phyloP scores from a whole-genome alignment of 2,113 vertebrate genomes.

The Asarcornis scutulata region DNA sequence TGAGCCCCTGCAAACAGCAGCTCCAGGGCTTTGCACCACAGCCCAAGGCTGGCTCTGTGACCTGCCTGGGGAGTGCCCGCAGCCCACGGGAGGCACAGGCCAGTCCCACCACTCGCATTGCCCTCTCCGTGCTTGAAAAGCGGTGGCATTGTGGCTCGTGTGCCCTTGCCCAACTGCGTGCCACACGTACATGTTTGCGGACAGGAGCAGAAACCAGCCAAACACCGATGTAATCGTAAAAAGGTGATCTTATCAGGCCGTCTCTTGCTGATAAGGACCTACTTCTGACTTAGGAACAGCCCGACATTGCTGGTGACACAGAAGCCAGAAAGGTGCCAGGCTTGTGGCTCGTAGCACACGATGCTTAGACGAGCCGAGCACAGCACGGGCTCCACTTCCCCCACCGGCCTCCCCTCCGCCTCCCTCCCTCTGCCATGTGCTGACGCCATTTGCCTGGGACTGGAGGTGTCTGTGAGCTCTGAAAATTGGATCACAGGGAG shows the following conservation, averaged over 20 bases:
- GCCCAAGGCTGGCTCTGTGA: neutral
- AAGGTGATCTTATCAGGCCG: neutral
- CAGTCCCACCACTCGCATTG: fast-evolving
- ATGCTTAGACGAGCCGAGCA: slow-evolving; percentile 19
- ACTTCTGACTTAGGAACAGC: slow-evolving; percentile 38
- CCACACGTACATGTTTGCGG: fast-evolving
- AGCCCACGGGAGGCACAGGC: too few species aligned
- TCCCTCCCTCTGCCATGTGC: slow-evolving; percentile 57
- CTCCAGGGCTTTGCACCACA: fast-evolving
- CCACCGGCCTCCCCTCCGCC: neutral
- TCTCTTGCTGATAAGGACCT: slow-evolving; percentile 35
- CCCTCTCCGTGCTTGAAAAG: neutral
- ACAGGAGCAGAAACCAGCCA: neutral
- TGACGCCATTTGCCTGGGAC: slow-evolving; percentile 78
- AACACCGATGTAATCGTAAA: slow-evolving; percentile 1
- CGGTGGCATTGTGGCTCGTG: fast-evolving
- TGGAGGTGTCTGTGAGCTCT: slow-evolving; percentile 87
- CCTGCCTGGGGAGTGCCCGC: fast-evolving
- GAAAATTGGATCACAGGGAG: slow-evolving; percentile 93
- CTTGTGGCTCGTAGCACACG: slow-evolving; percentile 20
- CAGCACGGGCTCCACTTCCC: neutral
- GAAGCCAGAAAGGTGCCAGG: slow-evolving; percentile 19
- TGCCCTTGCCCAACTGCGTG: neutral
- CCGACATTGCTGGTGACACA: neutral
- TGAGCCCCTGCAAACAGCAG: neutral